Base-by-base conservation (phyloP, 1,140 invertebrate species). In the Orius insidiosus region DNA sequence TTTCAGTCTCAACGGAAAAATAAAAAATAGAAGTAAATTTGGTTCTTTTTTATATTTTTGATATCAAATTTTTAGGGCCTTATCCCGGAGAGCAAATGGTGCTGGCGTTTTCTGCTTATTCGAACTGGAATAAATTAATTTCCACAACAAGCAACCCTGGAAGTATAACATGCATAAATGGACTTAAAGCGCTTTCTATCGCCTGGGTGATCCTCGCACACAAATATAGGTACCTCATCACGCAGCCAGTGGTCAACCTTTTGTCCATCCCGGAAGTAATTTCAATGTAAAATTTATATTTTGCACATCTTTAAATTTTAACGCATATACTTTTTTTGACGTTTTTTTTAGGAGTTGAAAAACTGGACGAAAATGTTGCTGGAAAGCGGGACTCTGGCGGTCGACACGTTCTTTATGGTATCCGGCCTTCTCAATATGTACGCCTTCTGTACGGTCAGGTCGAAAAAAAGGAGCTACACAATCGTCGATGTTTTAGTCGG, bases 181-280 rank as follows among this genome's bases (percentile, higher is more conserved):
- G 70, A 8, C 53, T 73, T 1, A 58, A 68, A 40, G 64, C 63
- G 38, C 40, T 74, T 2, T 67, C 68, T 37, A 70, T 69, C 24
- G 56, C 63, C 4, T 72, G 70, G 69, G 66, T 74, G 7, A 59
- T 72, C 10, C 56, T 63, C 14, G 68, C 64, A 3, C 71, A 74
- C 47, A 52, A 56, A 8, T 62, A 57, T 45, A 53, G 56, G 24
- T 51, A 54, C 40, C 34, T 50, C n/a, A 44, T 37, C 7, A 51
- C 50, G 18, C 35, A 49, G n/a, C 58, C 59, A 7, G 11, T 51
- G 1, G 51, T 50, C 47, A 61, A 61, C 40, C 53, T 54, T 18
- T 38, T 56, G 5, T 48, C 52, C 34, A 35, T 57, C 1, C 51
- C 54, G 18, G 40, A 45, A 11, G 58, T 59, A 48, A 54, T 24